A percentile compares a stretch with the other conserved stretches of the same genome.
These are phyloP conservation scores for Drosophila mayaguana DNA, from an alignment of 2,888 invertebrate species.

Conservation along the genomic window DNA sequence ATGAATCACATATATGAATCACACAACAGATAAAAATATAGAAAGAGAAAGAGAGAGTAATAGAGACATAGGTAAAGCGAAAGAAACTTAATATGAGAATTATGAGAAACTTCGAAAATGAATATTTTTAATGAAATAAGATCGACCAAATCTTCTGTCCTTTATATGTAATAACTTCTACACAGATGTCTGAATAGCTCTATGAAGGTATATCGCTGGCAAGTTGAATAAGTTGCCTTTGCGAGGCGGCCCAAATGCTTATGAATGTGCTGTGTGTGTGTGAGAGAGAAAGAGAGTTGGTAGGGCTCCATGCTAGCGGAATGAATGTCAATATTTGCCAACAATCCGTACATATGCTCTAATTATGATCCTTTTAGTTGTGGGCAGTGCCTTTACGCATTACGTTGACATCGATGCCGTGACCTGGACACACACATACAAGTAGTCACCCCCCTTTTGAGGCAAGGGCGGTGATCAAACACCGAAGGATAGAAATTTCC, in stretches of 20 bases:
- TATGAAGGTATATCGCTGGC: conserved; percentile 67
- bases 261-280: conserved; percentile 20
- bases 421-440: conserved; percentile 42
- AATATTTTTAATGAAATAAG: no score
- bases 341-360: conserved; percentile 82
- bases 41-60: no score
- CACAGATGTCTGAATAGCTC: conserved; percentile 44
- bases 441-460: conserved; percentile 7
- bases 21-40: no score
- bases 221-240: conserved; percentile 77
- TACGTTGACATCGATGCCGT: conserved; percentile 65
- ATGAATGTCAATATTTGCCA: conserved; percentile 71
- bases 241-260: conserved; percentile 32
- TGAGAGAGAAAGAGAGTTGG: background rate
- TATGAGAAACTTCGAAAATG: no score
- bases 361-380: conserved; percentile 78
- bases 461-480: conserved; percentile 55
- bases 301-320: conserved; percentile 6
- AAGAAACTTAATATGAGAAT: no score
- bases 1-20: no score
- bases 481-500: conserved; percentile 56
- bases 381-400: conserved; percentile 65
- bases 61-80: no score
- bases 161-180: background rate
- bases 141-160: no score